Evolutionary conservation across 1,140 invertebrate genomes (phyloP), one percentile per base, ranked within the genome.

Genomic region (Atta texana): DNA sequence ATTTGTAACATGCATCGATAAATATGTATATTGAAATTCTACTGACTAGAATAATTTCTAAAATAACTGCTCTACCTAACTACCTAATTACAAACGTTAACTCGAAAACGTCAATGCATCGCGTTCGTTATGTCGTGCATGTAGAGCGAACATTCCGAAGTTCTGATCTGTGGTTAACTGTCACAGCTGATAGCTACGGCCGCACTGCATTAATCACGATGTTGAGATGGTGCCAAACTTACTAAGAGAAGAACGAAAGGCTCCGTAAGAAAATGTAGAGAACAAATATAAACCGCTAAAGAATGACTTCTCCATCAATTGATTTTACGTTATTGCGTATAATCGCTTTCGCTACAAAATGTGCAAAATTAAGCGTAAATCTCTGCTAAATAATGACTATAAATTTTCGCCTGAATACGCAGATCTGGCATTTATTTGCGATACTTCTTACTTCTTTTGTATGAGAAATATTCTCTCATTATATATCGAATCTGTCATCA

Each of bases 141-240:
- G 24, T 49, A 74, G 39, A 74, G 5, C 69, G 34, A 39, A 24
- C 80, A 85, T 85, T 76, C 74, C 82, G 3, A 78, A 85, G 82
- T 31, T 78, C 21, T 78, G 82, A 85, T 78, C 53, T 63, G 75
- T 18, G 82, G 74, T 31, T 44, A 55, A 85, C 82, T 77, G 82
- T 85, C 74, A 68, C 64, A 66, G 82, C 76, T 85, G 69, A 84
- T 75, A 61, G 55, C 74, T 53, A 59, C 53, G 74, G 74, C 51
- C 63, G 82, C 34, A 55, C 49, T 78, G 82, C 82, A 78, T 74
- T 78, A 86, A 88, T 59, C 55, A 21, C 55, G 49, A 63, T 59
- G 81, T 86, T 88, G 88, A 89, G 66, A 18, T 21, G 53, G 28
- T 81, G 88, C 82, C 87, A 88, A 86, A 44, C 4, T n/a, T 18